Evolutionary conservation across 2,797 vertebrate genomes (phyloP), one percentile per base, ranked within the genome.

Genomic region (Mormyrus proboscirostris): DNA sequence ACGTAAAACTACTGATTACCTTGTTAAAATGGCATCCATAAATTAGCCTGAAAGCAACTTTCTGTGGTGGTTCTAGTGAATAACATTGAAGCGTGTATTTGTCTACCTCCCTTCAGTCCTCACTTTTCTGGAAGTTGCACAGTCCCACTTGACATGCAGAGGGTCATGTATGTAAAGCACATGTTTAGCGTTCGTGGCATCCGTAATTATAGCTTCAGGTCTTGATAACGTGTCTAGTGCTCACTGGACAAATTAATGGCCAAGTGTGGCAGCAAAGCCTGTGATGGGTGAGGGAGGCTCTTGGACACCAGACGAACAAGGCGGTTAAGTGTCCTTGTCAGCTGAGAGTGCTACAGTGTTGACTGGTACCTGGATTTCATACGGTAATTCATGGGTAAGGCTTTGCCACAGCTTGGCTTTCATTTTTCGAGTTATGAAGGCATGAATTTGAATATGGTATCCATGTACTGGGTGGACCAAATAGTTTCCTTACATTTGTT

Each of bases 271-370:
- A 49, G 62, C 79, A 90, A 69, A 92, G 91, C 91, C 88, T 92
- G 89, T 91, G 90, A 92, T 91, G 76, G 92, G 44, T 94, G 92
- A 91, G 91, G 91, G 16, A 50, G 76, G 47, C 19, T 86, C 83
- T 89, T 0, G 55, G 90, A 14, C 89, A 91, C 55, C 57, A 86
- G 49, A 88, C 59, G 89, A 91, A 55, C 88, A n/a, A 86, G 89
- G 93, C 86, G 90, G 90, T 90, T 90, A 90, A 92, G 89, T 92
- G 91, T 92, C 91, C 47, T 89, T 12, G 44, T n/a, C 38, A 82
- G 69, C 73, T 10, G 82, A 88, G 65, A 91, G 50, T 84, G 12
- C 62, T 33, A 1, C 25, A 10, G 25, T 73, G 59, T 22, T 55
- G 59, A 62, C 59, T 87, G 85, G 89, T 88, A 83, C 90, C 85